Conservation (phyloP, 2,113 vertebrate species). For the Hystrix brachyura region DNA sequence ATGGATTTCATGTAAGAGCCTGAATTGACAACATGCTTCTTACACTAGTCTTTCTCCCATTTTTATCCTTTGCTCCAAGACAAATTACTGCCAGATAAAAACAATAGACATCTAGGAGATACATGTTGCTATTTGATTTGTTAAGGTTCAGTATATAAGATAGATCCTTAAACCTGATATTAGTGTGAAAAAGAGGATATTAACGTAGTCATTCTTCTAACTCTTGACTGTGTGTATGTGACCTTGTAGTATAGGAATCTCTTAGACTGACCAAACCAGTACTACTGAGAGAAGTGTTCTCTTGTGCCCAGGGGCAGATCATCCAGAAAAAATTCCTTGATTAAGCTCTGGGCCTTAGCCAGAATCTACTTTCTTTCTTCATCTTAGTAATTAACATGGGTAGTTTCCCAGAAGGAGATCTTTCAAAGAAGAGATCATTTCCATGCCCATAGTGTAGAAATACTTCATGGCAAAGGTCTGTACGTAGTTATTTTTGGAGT, state of each 20-base stretch:
- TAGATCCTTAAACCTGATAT: neutral
- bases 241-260: neutral
- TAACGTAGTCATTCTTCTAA: neutral
- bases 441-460: neutral
- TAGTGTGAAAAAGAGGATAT: neutral
- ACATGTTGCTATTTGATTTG: neutral
- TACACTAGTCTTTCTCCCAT: neutral
- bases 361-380: neutral
- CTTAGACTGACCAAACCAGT: neutral
- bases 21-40: neutral
- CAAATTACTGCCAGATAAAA: neutral
- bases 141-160: neutral
- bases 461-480: neutral
- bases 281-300: neutral
- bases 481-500: neutral
- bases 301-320: neutral
- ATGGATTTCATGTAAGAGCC: neutral
- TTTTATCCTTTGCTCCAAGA: conserved; percentile 42
- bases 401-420: conserved; percentile 23
- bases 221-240: neutral
- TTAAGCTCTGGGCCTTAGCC: neutral
- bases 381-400: neutral
- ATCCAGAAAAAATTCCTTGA: neutral
- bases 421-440: conserved; percentile 27
- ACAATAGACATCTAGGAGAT: neutral